A percentile compares a stretch with the other conserved stretches of the same genome.
Conservation (phyloP, 2,888 invertebrate genomes). For the Drosophila greeni region DNA sequence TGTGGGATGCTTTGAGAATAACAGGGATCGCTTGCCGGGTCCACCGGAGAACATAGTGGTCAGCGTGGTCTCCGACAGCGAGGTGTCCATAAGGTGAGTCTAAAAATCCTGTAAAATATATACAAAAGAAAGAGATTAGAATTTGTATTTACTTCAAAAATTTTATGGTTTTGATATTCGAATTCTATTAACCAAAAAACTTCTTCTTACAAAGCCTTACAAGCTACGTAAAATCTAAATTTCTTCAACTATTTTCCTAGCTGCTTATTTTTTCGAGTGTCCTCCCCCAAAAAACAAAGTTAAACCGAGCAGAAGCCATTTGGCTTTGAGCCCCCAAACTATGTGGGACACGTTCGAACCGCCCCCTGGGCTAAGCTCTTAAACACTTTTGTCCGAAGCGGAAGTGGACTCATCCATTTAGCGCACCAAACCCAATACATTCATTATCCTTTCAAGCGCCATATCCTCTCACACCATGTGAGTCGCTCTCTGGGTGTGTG, state of each 20-base stretch:
- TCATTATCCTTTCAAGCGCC: slow-evolving; percentile 53
- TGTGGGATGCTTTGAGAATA: slow-evolving; percentile 89
- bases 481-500: background rate
- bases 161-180: too few relatives aligned
- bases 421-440: slow-evolving; percentile 63
- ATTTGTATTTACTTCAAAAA: too few relatives aligned
- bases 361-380: slow-evolving; percentile 38
- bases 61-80: slow-evolving; percentile 81
- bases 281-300: slow-evolving; percentile 27
- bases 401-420: slow-evolving; percentile 68
- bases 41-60: slow-evolving; percentile 86
- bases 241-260: background rate
- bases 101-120: too few relatives aligned
- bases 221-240: background rate
- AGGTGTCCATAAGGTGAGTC: slow-evolving; percentile 80
- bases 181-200: too few relatives aligned
- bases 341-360: slow-evolving; percentile 20
- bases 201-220: too few relatives aligned
- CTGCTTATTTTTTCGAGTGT: slow-evolving; percentile 8
- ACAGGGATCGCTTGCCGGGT: slow-evolving; percentile 87
- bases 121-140: too few relatives aligned
- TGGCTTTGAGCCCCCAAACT: slow-evolving; percentile 26
- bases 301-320: slow-evolving; percentile 42
- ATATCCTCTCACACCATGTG: slow-evolving; percentile 7
- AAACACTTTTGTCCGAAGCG: slow-evolving; percentile 54